Evolutionary conservation across 2,888 invertebrate species (phyloP), one percentile per base, ranked within the genome.

Genomic region (Melieria picta): DNA sequence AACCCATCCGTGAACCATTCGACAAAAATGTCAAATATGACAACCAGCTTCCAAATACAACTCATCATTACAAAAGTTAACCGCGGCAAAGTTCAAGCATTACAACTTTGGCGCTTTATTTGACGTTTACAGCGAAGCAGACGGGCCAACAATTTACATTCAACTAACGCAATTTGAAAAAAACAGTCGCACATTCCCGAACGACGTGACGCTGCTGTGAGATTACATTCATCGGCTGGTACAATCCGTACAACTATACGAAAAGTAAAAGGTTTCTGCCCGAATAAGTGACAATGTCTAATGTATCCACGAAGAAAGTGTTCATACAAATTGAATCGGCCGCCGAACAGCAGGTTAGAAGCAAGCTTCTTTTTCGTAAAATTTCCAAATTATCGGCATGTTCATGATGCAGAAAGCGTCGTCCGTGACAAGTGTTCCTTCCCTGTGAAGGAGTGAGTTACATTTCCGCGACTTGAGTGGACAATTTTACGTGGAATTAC

Each of bases 241-340:
- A 13, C 50, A 50, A 50, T 50, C 11, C 3, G 50, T 50, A 50
- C 7, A 50, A 52, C 9, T 30, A 30, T 30, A 30, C 2, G 30
- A 30, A 30, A 30, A 30, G 30, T 30, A 3, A 30, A 30, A 30
- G 30, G 30, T 30, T 30, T 2, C 30, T 30, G 30, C 30, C 30
- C 30, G 30, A 30, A 30, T 30, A 2, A 30, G 30, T 30, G 30
- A 30, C 30, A 80, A 87, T 87, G 87, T 85, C 86, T 72, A 79
- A 81, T 77, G 81, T 79, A 74, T 82, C 84, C 73, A 75, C 83
- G 69, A 82, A 82, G 74, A 86, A 86, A 80, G 83, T 87, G 74
- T 85, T 82, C 79, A 85, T 87, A 63, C 84, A 87, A 82, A 79
- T 87, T 72, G 87, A 87, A 75, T 79, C 86, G 72, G 82, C 83